Evolutionary conservation across 1,140 invertebrate genomes (phyloP).

Genomic region (Drosophila fuyamai): DNA sequence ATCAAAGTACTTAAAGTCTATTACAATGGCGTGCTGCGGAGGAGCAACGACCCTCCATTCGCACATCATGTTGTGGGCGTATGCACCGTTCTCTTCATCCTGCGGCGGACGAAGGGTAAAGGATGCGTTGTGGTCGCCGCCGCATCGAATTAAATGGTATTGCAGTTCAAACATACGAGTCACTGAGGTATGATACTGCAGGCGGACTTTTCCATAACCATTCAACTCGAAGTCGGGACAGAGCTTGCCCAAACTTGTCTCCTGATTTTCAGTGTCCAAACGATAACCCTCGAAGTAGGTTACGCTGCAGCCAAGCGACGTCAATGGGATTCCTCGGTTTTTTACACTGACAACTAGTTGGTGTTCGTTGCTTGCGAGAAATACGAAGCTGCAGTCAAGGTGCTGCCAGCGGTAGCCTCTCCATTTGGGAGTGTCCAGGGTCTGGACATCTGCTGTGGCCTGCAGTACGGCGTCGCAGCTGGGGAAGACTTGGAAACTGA

Average conservation of each 20-base stretch:
- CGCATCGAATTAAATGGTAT: conserved; percentile 85
- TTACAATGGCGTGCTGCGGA: conserved; percentile 87
- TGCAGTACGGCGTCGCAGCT: conserved; percentile 89
- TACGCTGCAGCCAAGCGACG: not conserved
- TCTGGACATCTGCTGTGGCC: conserved; percentile 85
- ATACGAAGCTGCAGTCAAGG: conserved; percentile 37
- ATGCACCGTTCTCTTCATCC: conserved; percentile 16
- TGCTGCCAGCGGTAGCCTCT: not conserved
- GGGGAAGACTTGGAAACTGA: conserved; percentile 86
- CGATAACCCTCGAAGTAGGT: conserved; percentile 36
- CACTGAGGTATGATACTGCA: conserved; percentile 44
- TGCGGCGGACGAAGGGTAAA: conserved; percentile 79
- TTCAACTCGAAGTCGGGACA: conserved; percentile 64
- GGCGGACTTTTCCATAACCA: conserved; percentile 37
- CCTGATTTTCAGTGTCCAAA: not conserved
- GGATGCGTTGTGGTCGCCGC: conserved; percentile 85
- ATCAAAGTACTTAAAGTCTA: conserved; percentile 88
- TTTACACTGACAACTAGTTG: conserved; percentile 51
- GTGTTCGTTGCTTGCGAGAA: conserved; percentile 23
- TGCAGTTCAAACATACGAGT: conserved; percentile 85
- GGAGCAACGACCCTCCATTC: conserved; percentile 92
- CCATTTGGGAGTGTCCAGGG: conserved; percentile 13
- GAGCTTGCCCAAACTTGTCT: conserved; percentile 15
- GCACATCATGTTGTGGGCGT: conserved; percentile 87
- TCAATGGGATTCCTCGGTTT: not conserved